Evolutionary conservation across 2,113 vertebrate genomes (phyloP).

Genomic region (Sprattus sprattus): DNA sequence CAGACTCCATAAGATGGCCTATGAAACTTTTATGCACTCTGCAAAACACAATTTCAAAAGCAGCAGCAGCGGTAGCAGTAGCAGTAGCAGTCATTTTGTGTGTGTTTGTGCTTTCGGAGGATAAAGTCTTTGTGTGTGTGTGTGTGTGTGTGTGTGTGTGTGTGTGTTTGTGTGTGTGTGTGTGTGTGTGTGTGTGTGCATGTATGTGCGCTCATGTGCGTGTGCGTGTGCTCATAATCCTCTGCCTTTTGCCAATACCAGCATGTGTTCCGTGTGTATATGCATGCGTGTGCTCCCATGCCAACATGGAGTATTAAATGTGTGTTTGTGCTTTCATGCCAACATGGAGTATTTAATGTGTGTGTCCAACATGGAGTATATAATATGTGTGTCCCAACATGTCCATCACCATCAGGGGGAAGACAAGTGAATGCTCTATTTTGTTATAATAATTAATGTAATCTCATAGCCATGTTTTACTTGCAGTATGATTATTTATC

Average conservation of each 20-base stretch:
- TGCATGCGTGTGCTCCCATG: background rate
- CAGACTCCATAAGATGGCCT: conserved; percentile 41
- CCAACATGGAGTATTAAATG: background rate
- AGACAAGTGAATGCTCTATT: no score
- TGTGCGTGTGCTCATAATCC: conserved; percentile 9
- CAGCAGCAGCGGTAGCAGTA: background rate
- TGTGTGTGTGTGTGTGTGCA: background rate
- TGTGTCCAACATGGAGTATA: no score
- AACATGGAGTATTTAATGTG: background rate
- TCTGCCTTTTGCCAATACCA: no score
- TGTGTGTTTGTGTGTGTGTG: background rate
- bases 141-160: background rate
- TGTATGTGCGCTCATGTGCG: background rate
- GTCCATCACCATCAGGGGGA: no score
- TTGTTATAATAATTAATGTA: no score
- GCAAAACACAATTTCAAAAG: conserved; percentile 41
- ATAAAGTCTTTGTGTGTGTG: background rate
- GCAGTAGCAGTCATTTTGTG: background rate
- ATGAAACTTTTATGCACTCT: conserved; percentile 55
- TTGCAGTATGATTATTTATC: no score
- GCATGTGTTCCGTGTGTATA: background rate
- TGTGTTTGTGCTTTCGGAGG: background rate
- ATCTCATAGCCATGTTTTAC: no score
- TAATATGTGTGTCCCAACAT: background rate
- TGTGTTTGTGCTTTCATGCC: background rate